A percentile compares a stretch with the other conserved stretches of the same genome.
Conservation (phyloP, 2,797 vertebrate species). For the Smutsia temminckii region DNA sequence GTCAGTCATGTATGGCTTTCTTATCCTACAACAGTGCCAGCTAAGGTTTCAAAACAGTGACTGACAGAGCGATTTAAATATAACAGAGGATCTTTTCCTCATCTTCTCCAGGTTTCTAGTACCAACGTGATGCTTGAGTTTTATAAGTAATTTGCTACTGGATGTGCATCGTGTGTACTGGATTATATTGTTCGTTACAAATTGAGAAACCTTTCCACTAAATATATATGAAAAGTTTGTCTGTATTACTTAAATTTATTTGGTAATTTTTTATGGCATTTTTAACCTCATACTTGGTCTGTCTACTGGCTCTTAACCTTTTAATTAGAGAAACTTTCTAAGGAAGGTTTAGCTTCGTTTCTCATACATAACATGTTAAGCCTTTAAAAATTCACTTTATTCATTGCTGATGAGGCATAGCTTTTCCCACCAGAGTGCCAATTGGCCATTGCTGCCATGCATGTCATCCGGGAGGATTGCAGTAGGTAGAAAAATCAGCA, state of each 20-base stretch:
- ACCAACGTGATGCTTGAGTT: not conserved
- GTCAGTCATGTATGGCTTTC: not conserved
- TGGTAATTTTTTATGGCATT: slow-evolving; percentile 15
- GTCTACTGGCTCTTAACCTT: not conserved
- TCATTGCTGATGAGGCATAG: not conserved
- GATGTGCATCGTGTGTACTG: not conserved
- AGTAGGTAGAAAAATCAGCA: not conserved
- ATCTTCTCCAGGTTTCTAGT: not conserved
- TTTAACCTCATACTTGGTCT: not conserved
- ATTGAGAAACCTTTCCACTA: not conserved
- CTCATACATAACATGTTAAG: not conserved
- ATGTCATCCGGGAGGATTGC: not conserved
- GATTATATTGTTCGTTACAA: slow-evolving; percentile 21
- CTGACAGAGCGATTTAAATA: not conserved
- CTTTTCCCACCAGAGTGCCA: not conserved
- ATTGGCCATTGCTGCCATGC: not conserved
- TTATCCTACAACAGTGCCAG: not conserved
- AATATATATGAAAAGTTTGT: not conserved
- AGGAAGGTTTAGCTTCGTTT: slow-evolving; percentile 33
- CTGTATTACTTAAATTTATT: slow-evolving; percentile 23
- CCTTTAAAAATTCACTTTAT: slow-evolving; percentile 8
- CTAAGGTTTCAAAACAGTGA: not conserved
- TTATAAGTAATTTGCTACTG: not conserved
- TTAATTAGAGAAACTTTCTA: not conserved
- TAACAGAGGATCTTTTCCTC: not conserved